phyloP scores from a whole-genome alignment of 2,888 invertebrate species.

The Andrena chrysosceles region DNA sequence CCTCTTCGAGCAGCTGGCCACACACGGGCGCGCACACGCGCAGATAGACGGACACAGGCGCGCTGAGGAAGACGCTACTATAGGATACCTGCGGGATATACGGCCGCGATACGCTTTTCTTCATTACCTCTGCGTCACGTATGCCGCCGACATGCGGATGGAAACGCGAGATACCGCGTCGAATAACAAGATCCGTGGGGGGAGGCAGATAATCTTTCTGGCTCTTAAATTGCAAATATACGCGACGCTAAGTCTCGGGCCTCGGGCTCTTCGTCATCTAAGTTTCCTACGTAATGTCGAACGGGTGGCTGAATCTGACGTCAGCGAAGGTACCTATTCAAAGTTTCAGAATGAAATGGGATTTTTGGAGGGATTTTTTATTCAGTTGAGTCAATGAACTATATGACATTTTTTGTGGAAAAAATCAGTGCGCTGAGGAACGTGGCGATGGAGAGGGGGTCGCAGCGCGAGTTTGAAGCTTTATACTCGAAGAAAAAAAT shows the following conservation, averaged over 20 bases:
- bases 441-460: conserved; percentile 37
- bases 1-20: conserved; percentile 41
- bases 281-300: no score
- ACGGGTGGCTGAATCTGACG: no score
- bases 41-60: neutral
- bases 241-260: neutral
- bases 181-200: conserved; percentile 6
- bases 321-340: no score
- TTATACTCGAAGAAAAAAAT: conserved; percentile 60
- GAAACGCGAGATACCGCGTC: conserved; percentile 18
- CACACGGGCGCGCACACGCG: conserved; percentile 12
- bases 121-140: conserved; percentile 67
- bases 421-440: conserved; percentile 26
- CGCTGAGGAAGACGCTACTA: neutral
- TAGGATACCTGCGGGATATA: conserved; percentile 52
- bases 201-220: conserved; percentile 4
- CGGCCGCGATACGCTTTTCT: conserved; percentile 62
- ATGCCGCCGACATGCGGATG: conserved; percentile 50
- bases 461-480: conserved; percentile 62
- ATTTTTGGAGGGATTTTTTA: neutral
- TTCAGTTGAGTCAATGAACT: neutral
- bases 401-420: conserved; percentile 20
- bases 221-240: conserved; percentile 21
- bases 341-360: no score
- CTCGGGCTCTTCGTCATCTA: no score